These are phyloP conservation scores for Heliconius aoede DNA, from an alignment of 2,888 invertebrate species.

Conservation along the genomic window DNA sequence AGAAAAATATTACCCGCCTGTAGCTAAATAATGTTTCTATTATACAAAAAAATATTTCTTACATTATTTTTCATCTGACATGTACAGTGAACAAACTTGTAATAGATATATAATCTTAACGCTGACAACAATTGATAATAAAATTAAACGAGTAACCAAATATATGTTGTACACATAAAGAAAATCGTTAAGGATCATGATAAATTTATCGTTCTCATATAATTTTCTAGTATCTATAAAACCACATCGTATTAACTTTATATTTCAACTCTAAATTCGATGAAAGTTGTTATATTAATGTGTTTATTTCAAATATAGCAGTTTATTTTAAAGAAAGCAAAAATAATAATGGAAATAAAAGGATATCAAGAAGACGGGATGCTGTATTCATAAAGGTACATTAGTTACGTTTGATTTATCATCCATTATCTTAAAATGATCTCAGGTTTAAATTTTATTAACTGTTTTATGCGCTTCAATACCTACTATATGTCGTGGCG, in stretches of 20 bases:
- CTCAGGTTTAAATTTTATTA: too few relatives aligned
- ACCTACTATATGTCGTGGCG: too few relatives aligned
- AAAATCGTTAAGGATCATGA: background rate
- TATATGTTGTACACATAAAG: background rate
- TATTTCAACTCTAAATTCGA: background rate
- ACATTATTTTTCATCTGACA: background rate
- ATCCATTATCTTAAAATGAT: too few relatives aligned
- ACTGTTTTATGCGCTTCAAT: too few relatives aligned
- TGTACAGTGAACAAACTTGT: background rate
- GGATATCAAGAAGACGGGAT: too few relatives aligned
- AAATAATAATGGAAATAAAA: too few relatives aligned
- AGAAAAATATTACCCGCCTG: too few relatives aligned
- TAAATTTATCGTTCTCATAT: background rate
- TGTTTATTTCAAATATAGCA: background rate
- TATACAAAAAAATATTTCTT: background rate
- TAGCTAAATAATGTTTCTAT: too few relatives aligned
- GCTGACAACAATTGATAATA: background rate
- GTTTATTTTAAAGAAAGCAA: background rate
- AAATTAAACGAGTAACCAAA: background rate
- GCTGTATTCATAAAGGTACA: too few relatives aligned
- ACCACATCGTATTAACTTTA: background rate
- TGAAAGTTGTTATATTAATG: constrained; percentile 2
- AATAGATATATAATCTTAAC: background rate
- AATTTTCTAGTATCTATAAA: constrained; percentile 22
- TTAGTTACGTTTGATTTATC: too few relatives aligned